Conservation (phyloP, 2,888 invertebrate genomes). For the Incurvaria masculella region DNA sequence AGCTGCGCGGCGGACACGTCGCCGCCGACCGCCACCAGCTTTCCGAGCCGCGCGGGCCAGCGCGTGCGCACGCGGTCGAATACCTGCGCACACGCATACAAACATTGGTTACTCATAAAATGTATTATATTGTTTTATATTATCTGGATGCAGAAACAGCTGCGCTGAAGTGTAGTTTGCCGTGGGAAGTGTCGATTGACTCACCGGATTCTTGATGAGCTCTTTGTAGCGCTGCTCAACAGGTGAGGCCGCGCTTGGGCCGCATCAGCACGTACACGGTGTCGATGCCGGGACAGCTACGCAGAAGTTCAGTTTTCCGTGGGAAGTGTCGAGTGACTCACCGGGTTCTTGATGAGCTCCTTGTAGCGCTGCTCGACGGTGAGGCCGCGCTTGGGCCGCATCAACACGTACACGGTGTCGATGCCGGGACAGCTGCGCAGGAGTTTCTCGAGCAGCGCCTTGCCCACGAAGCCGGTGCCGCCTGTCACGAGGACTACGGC, state of each 20-base stretch:
- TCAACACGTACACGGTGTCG: constrained; percentile 73
- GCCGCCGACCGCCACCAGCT: constrained; percentile 68
- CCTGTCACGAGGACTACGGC: constrained; percentile 57
- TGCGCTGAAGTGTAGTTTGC: too few relatives aligned
- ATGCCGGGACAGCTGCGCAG: constrained; percentile 81
- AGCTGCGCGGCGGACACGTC: constrained; percentile 71
- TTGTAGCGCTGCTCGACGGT: constrained; percentile 67
- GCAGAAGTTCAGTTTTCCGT: too few relatives aligned
- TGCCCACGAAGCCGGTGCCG: constrained; percentile 89
- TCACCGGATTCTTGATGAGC: constrained; percentile 69
- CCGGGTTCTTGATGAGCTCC: constrained; percentile 71
- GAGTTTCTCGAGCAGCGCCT: constrained; percentile 90
- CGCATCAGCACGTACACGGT: constrained; percentile 81
- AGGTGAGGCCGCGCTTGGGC: constrained; percentile 63
- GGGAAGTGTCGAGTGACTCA: too few relatives aligned
- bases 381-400: constrained; percentile 71
- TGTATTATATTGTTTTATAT: too few relatives aligned
- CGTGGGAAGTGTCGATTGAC: too few relatives aligned
- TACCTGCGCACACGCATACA: constrained; percentile 51
- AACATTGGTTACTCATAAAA: too few relatives aligned
- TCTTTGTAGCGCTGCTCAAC: constrained; percentile 70
- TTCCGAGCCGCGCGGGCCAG: constrained; percentile 62
- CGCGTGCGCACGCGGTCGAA: constrained; percentile 66
- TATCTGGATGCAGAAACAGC: too few relatives aligned
- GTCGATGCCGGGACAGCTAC: constrained; percentile 76